Evolutionary conservation across 2,113 vertebrate species (phyloP), one percentile per base, ranked within the genome.

Genomic region (Cranoglanis bouderius): DNA sequence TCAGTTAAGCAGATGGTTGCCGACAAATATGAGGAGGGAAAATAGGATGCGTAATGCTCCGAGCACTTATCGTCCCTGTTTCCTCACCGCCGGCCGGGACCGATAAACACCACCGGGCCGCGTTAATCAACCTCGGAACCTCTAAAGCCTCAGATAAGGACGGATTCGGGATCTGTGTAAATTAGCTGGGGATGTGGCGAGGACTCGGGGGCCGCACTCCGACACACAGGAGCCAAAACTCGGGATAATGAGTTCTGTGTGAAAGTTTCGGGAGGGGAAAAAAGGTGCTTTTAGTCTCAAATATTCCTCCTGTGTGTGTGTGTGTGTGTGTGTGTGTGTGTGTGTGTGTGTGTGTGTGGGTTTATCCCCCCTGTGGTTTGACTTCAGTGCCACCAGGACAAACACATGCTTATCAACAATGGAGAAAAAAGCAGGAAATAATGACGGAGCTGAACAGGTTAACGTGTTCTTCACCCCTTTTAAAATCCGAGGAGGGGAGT

Each of bases 1-100:
- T 96, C 95, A 96, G 95, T 96, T 96, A 96, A 95, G 95, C 94
- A 95, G 95, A 96, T 95, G 94, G 94, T 94, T 95, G 94, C 94
- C 91, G 91, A 96, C 95, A 95, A 95, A 96, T 96, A 96, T 95
- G 94, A 94, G 94, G 93, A 92, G 93, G 93, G 92, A 94, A 94
- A 95, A 95, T 95, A 94, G 95, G 95, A 94, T 95, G 94, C 95
- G 94, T 95, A 95, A 95, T 95, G 93, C 95, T 93, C 93, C 94
- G 92, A 93, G 94, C 94, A 96, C 95, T 96, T 95, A 96, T 96
- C 95, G 91, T 91, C 89, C 93, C 93, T 95, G 93, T 95, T 95
- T 95, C 94, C 94, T 53, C 92, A 92, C 92, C 92, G 94, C 92
- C 93, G 93, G 94, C 91, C 92, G 91, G 94, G 94, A 95, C 95